Base-by-base conservation (phyloP, 1,140 invertebrate genomes). In the Nasonia longicornis region DNA sequence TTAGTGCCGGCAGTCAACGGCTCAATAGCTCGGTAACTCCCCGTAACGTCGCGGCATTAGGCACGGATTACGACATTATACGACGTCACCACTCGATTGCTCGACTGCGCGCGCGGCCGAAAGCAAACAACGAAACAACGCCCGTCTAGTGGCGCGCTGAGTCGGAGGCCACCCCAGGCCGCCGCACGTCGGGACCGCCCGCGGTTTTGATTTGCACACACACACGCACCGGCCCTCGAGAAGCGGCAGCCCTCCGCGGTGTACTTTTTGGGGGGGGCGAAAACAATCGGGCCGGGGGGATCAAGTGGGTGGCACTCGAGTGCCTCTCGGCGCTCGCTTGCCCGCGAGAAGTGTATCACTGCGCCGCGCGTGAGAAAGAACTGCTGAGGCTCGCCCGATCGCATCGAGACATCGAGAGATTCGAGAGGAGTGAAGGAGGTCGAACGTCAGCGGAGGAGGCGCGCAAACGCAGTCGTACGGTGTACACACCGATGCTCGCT, bases 191-290 rank as follows among this genome's bases (percentile, higher is more conserved):
- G 45, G 22, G 81, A 82, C 81, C 81, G 64, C 81, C 81, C 66
- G 81, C 16, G 77, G 81, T 71, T 82, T 82, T 79, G 63, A 82
- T 82, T 82, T 79, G 77, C 80, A 77, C 80, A 81, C 74, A 71
- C 31, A 71, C 31, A 10, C 48, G 26, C 31, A 72, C 38, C 70
- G 3, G n/a, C 70, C 31, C 70, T 66, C 63, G 58, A 66, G 31
- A 64, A 29, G 12, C 52, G 3, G 64, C 64, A 66, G n/a, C 64
- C 22, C 64, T 20, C 12, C 12, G 12, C 63, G 63, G 22, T 66
- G 2, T 12, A 29, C 3, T 67, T 67, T 31, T 26, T 6, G 64
- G 31, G 70, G 52, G 52, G 71, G 66, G 79, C 26, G 48, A 42
- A 82, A 82, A 82, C 58, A 82, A 82, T 82, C 58, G 48, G 66